Conservation (phyloP, 2,888 invertebrate species). For the Tetanocera ferruginea region DNA sequence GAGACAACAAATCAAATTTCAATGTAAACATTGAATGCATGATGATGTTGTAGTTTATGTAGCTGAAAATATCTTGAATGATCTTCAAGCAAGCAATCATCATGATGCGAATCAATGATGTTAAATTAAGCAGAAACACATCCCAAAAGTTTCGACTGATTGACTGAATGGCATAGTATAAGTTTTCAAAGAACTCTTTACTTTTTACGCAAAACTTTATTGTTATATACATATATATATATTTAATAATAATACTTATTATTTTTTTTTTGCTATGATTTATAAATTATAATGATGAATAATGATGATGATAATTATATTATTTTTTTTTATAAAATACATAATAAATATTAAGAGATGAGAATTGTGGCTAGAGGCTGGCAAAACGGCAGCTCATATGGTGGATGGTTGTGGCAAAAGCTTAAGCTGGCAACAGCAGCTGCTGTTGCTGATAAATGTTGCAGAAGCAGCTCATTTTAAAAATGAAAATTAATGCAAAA, state of each 20-base stretch:
- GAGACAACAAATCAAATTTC: neutral
- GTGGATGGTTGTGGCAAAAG: neutral
- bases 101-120: slow-evolving; percentile 2
- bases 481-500: neutral
- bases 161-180: slow-evolving; percentile 63
- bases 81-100: neutral
- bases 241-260: slow-evolving; percentile 17
- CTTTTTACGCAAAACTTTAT: slow-evolving; percentile 34
- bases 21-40: neutral
- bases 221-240: too few species aligned
- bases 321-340: neutral
- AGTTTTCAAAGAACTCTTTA: slow-evolving; percentile 44
- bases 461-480: neutral
- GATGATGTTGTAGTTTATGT: slow-evolving; percentile 12
- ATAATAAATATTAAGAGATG: neutral
- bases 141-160: slow-evolving; percentile 68
- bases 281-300: neutral
- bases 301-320: neutral
- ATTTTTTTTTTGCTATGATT: neutral
- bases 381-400: neutral
- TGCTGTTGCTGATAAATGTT: neutral
- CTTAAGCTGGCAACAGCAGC: neutral
- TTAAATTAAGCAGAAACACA: slow-evolving; percentile 51
- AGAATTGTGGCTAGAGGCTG: neutral
- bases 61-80: slow-evolving; percentile 2